These are phyloP conservation scores for Andrena camellia DNA, from an alignment of 2,888 invertebrate genomes.

Conservation along the genomic window DNA sequence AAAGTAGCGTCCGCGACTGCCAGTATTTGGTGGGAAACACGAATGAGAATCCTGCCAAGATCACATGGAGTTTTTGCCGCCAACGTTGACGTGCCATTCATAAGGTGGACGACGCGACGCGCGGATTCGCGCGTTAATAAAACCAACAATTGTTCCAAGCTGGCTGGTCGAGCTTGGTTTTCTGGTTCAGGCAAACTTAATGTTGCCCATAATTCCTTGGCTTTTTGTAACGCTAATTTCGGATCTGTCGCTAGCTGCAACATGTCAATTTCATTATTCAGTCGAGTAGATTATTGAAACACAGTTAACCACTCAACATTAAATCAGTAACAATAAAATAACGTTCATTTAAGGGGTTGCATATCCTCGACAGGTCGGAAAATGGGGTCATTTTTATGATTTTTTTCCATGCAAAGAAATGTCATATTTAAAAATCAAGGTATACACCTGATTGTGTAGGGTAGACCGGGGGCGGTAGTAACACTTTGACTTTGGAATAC, in stretches of 20 bases:
- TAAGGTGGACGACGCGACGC: constrained; percentile 91
- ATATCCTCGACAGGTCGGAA: no score
- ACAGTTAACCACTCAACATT: no score
- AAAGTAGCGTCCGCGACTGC: constrained; percentile 88
- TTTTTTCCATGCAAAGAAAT: neutral
- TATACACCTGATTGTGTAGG: no score
- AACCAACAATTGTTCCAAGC: constrained; percentile 91
- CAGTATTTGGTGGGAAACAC: constrained; percentile 86
- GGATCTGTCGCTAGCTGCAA: constrained; percentile 92
- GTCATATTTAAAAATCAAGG: no score
- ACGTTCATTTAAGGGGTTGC: no score
- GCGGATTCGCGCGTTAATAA: constrained; percentile 92
- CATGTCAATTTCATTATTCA: neutral
- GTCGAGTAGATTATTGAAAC: neutral
- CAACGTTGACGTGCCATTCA: constrained; percentile 89
- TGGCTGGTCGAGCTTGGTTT: constrained; percentile 93
- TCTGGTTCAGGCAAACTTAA: constrained; percentile 93
- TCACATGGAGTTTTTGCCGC: constrained; percentile 87
- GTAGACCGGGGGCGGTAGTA: no score
- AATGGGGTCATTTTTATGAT: neutral
- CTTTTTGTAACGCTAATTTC: constrained; percentile 90
- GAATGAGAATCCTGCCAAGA: constrained; percentile 73
- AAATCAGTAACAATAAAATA: no score
- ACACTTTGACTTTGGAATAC: no score
- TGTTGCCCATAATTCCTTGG: constrained; percentile 90